Conservation (phyloP, 1,140 invertebrate species). For the Nilaparvata lugens region DNA sequence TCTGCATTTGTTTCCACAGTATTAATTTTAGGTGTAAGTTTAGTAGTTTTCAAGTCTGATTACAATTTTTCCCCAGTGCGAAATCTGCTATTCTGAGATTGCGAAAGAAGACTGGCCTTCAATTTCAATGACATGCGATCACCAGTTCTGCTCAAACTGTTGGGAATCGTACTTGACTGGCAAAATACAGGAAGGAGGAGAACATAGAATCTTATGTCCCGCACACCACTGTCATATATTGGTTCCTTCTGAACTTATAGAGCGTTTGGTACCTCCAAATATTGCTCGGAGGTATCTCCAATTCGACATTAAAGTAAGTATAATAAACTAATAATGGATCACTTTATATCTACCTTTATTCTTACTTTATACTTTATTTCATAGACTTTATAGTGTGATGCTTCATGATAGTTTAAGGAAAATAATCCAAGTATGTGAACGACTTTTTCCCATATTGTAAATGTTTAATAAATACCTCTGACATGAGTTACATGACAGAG, state of each 20-base stretch:
- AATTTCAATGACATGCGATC: conserved; percentile 46
- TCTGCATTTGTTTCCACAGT: no score
- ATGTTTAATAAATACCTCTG: no score
- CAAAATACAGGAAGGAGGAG: conserved; percentile 58
- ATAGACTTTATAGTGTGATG: no score
- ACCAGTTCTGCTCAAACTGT: conserved; percentile 54
- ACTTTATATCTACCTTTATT: no score
- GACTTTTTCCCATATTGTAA: no score
- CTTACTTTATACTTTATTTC: no score
- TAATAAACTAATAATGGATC: no score
- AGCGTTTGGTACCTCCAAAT: conserved; percentile 52
- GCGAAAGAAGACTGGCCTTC: conserved; percentile 30
- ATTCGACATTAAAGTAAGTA: conserved; percentile 58
- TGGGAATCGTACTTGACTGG: conserved; percentile 58
- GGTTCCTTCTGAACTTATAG: conserved; percentile 59
- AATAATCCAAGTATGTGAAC: no score
- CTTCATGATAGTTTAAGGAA: no score
- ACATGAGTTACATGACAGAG: no score
- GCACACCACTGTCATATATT: conserved; percentile 53
- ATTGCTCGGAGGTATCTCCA: conserved; percentile 57
- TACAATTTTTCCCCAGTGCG: conserved; percentile 42
- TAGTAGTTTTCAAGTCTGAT: no score
- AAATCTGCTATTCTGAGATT: conserved; percentile 47
- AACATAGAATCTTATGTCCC: conserved; percentile 57
- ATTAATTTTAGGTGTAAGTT: no score